Conservation (phyloP, 2,113 vertebrate genomes). For the Ivindomyrus marchei region DNA sequence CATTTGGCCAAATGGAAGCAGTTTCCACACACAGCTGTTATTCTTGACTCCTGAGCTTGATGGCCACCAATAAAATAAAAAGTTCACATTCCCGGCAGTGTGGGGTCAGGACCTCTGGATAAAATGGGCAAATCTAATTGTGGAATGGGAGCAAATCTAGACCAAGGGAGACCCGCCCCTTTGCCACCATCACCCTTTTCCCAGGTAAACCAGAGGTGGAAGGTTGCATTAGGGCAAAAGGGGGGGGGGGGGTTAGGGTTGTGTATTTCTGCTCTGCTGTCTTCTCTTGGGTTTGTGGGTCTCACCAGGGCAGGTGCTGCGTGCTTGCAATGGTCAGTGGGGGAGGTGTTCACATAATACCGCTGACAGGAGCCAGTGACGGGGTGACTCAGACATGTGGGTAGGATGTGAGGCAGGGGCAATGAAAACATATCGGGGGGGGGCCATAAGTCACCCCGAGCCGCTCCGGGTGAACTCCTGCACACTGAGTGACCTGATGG, state of each 20-base stretch:
- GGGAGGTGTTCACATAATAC: constrained; percentile 6
- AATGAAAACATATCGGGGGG: constrained; percentile 42
- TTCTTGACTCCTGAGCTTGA: constrained; percentile 27
- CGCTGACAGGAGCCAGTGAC: constrained; percentile 6
- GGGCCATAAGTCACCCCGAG: constrained; percentile 39
- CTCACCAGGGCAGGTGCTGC: constrained; percentile 25
- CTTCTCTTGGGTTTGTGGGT: constrained; percentile 24
- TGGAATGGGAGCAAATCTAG: constrained; percentile 34
- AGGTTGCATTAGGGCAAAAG: constrained; percentile 51
- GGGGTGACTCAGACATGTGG: constrained; percentile 28
- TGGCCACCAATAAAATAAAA: constrained; percentile 45
- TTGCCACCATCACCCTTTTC: neutral
- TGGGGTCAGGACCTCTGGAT: constrained; percentile 45
- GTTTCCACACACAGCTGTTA: constrained; percentile 15
- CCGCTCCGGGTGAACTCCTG: constrained; percentile 47
- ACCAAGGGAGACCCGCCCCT: neutral
- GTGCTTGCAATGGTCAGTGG: constrained; percentile 17
- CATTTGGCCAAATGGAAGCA: constrained; percentile 29
- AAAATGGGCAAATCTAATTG: constrained; percentile 41
- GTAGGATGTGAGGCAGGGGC: constrained; percentile 29
- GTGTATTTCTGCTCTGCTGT: constrained; percentile 2
- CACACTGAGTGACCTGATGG: constrained; percentile 55
- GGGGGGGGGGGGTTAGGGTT: neutral
- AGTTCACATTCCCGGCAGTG: constrained; percentile 47
- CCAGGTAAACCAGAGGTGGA: constrained; percentile 24